phyloP scores from a whole-genome alignment of 2,888 invertebrate genomes.

The Eupithecia centaureata region DNA sequence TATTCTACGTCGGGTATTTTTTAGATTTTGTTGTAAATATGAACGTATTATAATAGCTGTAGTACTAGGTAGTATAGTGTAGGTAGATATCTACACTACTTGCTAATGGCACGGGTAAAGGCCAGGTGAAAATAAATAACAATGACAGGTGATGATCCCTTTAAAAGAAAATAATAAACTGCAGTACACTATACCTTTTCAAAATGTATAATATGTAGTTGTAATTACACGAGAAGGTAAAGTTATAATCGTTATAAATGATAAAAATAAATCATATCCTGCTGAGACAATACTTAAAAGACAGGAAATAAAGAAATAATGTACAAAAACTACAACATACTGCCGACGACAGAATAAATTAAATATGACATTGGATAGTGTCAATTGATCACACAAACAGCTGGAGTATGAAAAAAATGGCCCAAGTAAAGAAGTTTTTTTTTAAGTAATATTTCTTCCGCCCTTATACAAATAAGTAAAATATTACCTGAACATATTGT shows the following conservation, averaged over 20 bases:
- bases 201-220: background rate
- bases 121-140: slow-evolving; percentile 4
- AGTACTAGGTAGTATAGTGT: too few relatives aligned
- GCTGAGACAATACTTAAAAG: background rate
- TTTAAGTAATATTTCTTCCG: background rate
- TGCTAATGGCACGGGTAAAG: background rate
- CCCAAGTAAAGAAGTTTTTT: background rate
- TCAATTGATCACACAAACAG: slow-evolving; percentile 9
- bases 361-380: slow-evolving; percentile 18
- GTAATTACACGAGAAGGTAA: background rate
- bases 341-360: background rate
- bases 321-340: background rate
- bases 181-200: background rate
- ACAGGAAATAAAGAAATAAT: slow-evolving; percentile 1
- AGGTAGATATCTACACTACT: too few relatives aligned
- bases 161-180: background rate
- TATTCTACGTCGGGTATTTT: background rate
- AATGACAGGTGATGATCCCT: slow-evolving; percentile 1
- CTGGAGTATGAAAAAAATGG: background rate
- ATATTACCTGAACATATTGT: background rate
- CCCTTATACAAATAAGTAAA: background rate
- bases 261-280: background rate
- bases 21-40: background rate
- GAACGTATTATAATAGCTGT: background rate
- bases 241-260: background rate